Evolutionary conservation across 2,113 vertebrate species (phyloP).

Genomic region (Aegithalos caudatus): DNA sequence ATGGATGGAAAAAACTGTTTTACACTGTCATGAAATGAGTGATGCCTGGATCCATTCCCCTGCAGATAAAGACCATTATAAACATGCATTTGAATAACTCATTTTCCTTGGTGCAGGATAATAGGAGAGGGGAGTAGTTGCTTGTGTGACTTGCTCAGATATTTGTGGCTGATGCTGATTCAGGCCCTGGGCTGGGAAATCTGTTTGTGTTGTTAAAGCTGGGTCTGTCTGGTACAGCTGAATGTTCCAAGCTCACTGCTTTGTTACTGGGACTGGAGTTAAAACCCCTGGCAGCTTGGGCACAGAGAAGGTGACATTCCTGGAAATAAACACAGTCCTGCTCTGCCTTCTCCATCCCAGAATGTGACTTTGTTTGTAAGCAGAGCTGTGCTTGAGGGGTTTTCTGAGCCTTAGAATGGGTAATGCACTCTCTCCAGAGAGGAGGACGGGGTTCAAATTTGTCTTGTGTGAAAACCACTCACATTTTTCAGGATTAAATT

Average conservation of each 20-base stretch:
- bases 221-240: background rate
- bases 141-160: background rate
- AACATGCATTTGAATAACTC: background rate
- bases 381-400: background rate
- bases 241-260: rapidly evolving
- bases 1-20: background rate
- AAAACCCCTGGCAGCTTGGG: no score
- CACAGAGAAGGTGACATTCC: background rate
- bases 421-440: background rate
- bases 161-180: background rate
- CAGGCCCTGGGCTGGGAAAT: background rate
- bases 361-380: background rate
- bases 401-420: background rate
- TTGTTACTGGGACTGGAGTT: background rate
- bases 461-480: background rate
- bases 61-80: background rate
- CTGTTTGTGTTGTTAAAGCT: background rate
- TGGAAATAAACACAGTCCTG: background rate
- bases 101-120: background rate
- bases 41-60: background rate
- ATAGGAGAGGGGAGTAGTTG: background rate
- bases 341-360: background rate
- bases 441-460: background rate
- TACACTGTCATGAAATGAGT: rapidly evolving
- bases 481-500: background rate